phyloP scores from a whole-genome alignment of 2,113 vertebrate genomes.

The Oreocharis arfaki region DNA sequence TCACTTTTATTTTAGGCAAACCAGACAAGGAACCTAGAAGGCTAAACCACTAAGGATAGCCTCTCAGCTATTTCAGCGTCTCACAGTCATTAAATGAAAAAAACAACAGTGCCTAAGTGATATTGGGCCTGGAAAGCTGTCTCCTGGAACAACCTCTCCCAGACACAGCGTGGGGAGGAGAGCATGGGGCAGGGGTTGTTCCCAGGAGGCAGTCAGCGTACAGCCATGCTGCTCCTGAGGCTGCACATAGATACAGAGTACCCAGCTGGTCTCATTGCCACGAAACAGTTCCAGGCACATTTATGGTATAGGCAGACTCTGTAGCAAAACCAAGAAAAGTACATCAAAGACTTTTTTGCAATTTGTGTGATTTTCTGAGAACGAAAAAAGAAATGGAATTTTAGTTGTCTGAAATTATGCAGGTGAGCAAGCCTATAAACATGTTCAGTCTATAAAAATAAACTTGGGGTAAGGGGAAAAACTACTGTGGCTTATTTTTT shows the following conservation, averaged over 20 bases:
- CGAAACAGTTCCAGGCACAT: neutral
- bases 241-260: accelerated
- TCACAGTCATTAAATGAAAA: neutral
- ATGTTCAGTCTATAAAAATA: neutral
- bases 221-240: accelerated
- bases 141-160: neutral
- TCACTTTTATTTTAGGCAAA: neutral
- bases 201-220: neutral
- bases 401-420: neutral
- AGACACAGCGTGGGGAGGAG: accelerated
- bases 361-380: neutral
- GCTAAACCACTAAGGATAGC: neutral
- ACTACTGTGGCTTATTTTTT: neutral
- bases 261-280: neutral
- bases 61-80: neutral
- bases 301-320: neutral
- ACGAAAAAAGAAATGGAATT: neutral
- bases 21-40: neutral
- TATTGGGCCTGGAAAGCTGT: neutral
- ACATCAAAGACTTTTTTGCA: neutral
- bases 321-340: neutral
- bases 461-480: neutral
- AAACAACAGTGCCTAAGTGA: neutral
- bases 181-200: neutral
- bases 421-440: neutral